Conservation (phyloP, 1,140 invertebrate species). For the Sinonovacula constricta region DNA sequence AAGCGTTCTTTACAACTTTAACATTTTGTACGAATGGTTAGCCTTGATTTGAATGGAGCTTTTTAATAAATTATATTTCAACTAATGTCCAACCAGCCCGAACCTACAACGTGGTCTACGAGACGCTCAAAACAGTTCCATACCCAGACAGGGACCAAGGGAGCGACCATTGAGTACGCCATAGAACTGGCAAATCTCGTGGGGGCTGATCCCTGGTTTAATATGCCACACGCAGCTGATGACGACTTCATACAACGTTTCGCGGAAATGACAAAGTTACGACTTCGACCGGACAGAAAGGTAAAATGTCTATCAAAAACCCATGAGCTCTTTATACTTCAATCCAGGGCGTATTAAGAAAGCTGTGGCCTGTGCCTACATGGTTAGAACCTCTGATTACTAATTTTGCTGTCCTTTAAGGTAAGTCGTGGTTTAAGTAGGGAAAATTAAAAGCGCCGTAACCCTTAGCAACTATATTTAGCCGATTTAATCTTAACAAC, state of each 20-base stretch:
- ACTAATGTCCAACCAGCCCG: slow-evolving; percentile 49
- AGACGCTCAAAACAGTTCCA: slow-evolving; percentile 51
- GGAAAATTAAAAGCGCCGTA: too few species aligned
- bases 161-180: slow-evolving; percentile 62
- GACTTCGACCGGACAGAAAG: slow-evolving; percentile 62
- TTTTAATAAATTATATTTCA: background rate
- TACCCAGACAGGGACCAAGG: slow-evolving; percentile 56
- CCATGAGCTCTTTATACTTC: too few species aligned
- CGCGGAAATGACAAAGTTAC: slow-evolving; percentile 53
- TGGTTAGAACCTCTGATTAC: too few species aligned
- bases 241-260: slow-evolving; percentile 64
- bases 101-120: slow-evolving; percentile 61
- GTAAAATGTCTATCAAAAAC: too few species aligned
- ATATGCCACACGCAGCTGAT: slow-evolving; percentile 66
- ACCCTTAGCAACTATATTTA: too few species aligned
- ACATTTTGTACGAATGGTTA: background rate
- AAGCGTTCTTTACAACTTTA: background rate
- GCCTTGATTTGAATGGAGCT: background rate
- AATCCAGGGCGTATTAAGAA: too few species aligned
- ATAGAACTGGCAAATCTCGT: slow-evolving; percentile 60
- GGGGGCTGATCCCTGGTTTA: slow-evolving; percentile 66
- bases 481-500: too few species aligned
- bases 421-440: too few species aligned
- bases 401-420: too few species aligned
- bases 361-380: too few species aligned